Evolutionary conservation across 2,888 invertebrate genomes (phyloP).

Genomic region (Fabriciana adippe): DNA sequence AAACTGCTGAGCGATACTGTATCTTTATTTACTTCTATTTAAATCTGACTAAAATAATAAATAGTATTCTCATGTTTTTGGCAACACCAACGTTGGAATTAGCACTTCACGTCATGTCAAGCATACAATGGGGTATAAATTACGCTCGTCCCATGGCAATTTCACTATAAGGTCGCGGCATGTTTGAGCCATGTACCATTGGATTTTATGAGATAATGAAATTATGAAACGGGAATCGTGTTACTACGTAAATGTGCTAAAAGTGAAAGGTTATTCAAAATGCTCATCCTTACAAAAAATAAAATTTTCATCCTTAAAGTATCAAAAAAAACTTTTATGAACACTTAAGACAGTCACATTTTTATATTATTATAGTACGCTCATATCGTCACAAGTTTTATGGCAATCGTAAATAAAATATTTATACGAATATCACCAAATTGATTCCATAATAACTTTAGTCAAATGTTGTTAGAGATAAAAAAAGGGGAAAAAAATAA

Average conservation of each 20-base stretch:
- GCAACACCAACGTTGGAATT: conserved; percentile 35
- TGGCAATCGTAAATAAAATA: neutral
- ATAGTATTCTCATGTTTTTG: conserved; percentile 22
- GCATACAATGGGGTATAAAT: conserved; percentile 64
- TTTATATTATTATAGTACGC: neutral
- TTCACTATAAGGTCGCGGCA: conserved; percentile 29
- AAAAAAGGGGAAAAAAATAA: conserved; percentile 41
- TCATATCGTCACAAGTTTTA: too few species aligned
- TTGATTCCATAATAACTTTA: conserved; percentile 56
- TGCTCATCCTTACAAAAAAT: too few species aligned
- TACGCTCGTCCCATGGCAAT: conserved; percentile 39
- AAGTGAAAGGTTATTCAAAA: neutral
- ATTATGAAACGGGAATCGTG: conserved; percentile 23
- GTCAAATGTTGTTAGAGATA: conserved; percentile 51
- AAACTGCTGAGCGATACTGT: too few species aligned
- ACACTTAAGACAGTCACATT: too few species aligned
- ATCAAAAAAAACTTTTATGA: too few species aligned
- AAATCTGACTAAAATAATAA: conserved; percentile 30
- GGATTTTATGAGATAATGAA: conserved; percentile 32
- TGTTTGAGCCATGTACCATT: conserved; percentile 31
- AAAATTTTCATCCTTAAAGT: too few species aligned
- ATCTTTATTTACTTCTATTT: neutral
- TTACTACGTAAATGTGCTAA: neutral
- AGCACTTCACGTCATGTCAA: conserved; percentile 35
- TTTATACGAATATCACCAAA: conserved; percentile 39